Evolutionary conservation across 2,888 invertebrate species (phyloP).

Genomic region (Epiblema foenella): DNA sequence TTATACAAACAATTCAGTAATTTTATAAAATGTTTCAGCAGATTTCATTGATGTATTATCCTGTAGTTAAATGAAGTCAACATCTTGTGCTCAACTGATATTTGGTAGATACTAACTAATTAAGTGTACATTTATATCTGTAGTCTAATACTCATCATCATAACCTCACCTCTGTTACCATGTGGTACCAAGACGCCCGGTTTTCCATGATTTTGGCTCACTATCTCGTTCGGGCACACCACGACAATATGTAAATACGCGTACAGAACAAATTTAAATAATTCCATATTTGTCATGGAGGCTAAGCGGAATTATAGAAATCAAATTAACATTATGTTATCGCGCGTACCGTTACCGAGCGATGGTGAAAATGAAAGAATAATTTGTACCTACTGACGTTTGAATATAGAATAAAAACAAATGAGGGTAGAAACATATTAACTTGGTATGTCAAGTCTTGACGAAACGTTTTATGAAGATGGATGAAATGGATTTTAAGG

Average conservation of each 20-base stretch:
- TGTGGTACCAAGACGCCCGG: slow-evolving; percentile 38
- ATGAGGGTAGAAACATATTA: slow-evolving; percentile 21
- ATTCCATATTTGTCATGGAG: slow-evolving; percentile 29
- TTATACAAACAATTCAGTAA: background rate
- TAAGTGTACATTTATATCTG: background rate
- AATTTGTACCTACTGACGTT: background rate
- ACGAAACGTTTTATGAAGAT: background rate
- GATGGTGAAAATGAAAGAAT: slow-evolving; percentile 49
- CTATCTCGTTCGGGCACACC: slow-evolving; percentile 54
- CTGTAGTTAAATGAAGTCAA: background rate
- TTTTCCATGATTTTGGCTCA: slow-evolving; percentile 46
- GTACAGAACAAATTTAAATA: slow-evolving; percentile 47
- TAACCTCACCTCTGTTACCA: slow-evolving; percentile 41
- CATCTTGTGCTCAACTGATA: background rate
- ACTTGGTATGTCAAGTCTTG: background rate
- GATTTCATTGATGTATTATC: background rate
- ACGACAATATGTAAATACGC: slow-evolving; percentile 60
- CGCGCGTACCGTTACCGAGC: slow-evolving; percentile 17
- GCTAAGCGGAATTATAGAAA: slow-evolving; percentile 21
- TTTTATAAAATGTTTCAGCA: background rate
- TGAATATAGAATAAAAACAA: slow-evolving; percentile 29
- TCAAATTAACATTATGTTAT: slow-evolving; percentile 28
- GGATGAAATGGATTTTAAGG: no score
- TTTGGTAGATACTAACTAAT: background rate
- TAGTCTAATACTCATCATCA: background rate